Evolutionary conservation across 2,888 invertebrate species (phyloP), one percentile per base, ranked within the genome.

Genomic region (Xanthorhoe spadicearia): DNA sequence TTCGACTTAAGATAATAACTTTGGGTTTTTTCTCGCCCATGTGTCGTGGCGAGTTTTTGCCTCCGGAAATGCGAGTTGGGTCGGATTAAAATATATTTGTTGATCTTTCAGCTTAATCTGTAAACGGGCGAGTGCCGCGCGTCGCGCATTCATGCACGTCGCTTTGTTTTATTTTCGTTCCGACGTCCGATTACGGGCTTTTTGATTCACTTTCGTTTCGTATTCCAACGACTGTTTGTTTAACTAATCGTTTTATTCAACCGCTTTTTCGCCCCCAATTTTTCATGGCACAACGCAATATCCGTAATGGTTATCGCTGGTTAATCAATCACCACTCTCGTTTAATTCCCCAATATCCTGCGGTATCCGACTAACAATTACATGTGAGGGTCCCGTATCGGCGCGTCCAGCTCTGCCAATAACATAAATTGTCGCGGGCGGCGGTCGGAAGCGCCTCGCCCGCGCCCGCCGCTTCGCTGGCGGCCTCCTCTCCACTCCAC

Each of bases 1-100:
- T 90, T 90, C 91, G 92, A 91, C 92, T 92, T 92, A 87, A 92
- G 92, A 92, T 93, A 92, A 93, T 92, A 92, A 90, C 87, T 92
- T 82, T 79, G 69, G 84, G 84, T 90, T 92, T 91, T 89, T 91
- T 90, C 89, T 88, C 88, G 84, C 83, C 85, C 91, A 91, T 92
- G 87, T 92, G 91, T 91, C 87, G 88, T 78, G 78, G 72, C 79
- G 80, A 81, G 85, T 89, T 92, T 91, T 89, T 89, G 87, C 88
- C 87, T 87, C 87, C 91, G 92, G 92, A 92, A 90, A 92, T 87
- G 84, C 86, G 87, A 88, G 84, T 89, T 86, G 85, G 83, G 81
- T 76, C 78, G 87, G 90, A 92, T 92, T 91, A 89, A 91, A 90
- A 89, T 89, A 87, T 89, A 85, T 92, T 90, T 90, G 91, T 92